A percentile compares a stretch with the other conserved stretches of the same genome.
These are phyloP conservation scores for Sylvia atricapilla DNA, from an alignment of 2,113 vertebrate species.

Conservation along the genomic window DNA sequence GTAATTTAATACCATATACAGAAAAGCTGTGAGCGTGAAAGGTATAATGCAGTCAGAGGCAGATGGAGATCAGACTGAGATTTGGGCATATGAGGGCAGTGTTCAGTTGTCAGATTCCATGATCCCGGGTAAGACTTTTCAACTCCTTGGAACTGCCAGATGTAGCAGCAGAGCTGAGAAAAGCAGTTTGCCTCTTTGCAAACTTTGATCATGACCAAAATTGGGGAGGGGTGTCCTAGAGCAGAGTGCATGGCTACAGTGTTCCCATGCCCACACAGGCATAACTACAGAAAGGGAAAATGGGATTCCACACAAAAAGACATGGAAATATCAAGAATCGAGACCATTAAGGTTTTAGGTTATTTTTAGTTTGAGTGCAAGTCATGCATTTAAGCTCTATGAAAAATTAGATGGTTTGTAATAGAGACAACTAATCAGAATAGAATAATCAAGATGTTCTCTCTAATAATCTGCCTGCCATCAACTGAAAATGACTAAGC, in stretches of 20 bases:
- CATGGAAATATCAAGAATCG: not conserved
- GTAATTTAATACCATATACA: not conserved
- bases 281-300: not conserved
- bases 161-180: not conserved
- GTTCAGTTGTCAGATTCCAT: not conserved
- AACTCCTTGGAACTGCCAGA: not conserved
- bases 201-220: not conserved
- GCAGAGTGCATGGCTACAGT: not conserved
- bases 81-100: not conserved
- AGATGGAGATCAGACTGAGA: not conserved
- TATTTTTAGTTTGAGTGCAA: not conserved
- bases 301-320: not conserved
- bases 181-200: not conserved
- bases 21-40: not conserved
- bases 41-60: not conserved
- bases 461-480: not conserved
- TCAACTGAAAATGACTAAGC: not conserved
- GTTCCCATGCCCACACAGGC: not conserved
- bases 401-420: not conserved
- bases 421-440: not conserved
- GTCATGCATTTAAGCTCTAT: not conserved
- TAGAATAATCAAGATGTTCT: not conserved
- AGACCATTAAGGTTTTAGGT: rapidly evolving
- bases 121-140: not conserved
- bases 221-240: not conserved